Base-by-base conservation (phyloP, 2,113 vertebrate genomes). In the Cairina moschata region DNA sequence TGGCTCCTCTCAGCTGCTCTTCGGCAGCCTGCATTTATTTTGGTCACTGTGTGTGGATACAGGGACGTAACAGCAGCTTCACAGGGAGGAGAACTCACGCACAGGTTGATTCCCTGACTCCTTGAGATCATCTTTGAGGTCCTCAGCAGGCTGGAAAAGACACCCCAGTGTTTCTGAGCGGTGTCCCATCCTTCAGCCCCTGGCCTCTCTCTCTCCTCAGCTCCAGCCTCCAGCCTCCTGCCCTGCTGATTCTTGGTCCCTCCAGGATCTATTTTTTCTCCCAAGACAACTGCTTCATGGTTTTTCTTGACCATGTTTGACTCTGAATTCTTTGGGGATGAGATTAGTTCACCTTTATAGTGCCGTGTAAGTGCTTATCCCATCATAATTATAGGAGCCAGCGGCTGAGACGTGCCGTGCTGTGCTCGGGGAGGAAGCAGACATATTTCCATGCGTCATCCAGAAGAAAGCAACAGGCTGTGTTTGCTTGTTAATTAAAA, bases 401-500 rank as follows among this genome's bases (percentile, higher is more conserved):
- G 86, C 46, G 46, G 71, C 72, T 89, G 31, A 96, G 89, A 95
- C 82, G 46, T 29, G 83, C 72, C 82, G 93, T 93, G 34, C 94
- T 81, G 48, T 69, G 21, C 86, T 56, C 6, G 0, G 66, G 77
- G 74, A 91, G 73, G 92, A 94, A 93, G 94, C 76, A 94, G 86
- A 93, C 80, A 90, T 62, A 68, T 86, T 94, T 96, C 77, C 91
- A 80, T 92, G 91, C 66, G 63, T 95, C 42, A 73, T 55, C 31
- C 69, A 80, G 79, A 78, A 48, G 90, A 88, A 95, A 95, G 63
- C 1, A 13, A 92, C 93, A 95, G 95, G 72, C 94, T 94, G 83
- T 91, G 71, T 95, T 96, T 95, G 90, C 90, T 95, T 2, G 0
- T 56, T 96, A 96, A 95, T 96, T 96, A 93, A 97, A 93, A 93